Conservation (phyloP, 2,113 vertebrate genomes). For the Brachyistius frenatus region DNA sequence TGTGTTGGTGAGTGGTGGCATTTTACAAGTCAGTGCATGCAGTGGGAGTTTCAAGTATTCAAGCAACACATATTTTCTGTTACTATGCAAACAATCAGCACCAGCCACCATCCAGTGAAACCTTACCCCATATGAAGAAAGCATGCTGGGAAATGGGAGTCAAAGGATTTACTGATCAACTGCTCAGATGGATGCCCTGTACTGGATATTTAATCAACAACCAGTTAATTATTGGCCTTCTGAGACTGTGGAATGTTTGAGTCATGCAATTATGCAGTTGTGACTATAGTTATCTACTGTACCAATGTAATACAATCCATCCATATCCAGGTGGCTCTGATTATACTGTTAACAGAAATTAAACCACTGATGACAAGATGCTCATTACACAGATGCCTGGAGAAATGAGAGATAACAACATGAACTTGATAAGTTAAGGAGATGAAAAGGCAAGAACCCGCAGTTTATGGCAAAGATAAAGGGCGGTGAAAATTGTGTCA, state of each 20-base stretch:
- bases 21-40: conserved; percentile 18
- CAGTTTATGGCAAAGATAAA: conserved; percentile 49
- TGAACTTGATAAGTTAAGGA: conserved; percentile 37
- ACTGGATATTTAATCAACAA: conserved; percentile 25
- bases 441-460: conserved; percentile 33
- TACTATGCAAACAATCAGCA: too few species aligned
- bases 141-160: neutral
- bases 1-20: neutral
- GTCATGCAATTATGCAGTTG: conserved; percentile 13
- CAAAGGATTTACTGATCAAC: neutral
- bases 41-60: neutral
- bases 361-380: conserved; percentile 38
- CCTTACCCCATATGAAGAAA: neutral
- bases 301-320: conserved; percentile 20
- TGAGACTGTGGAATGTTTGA: conserved; percentile 6
- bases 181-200: neutral
- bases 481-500: conserved; percentile 34
- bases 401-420: conserved; percentile 31
- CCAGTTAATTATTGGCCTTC: neutral
- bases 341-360: conserved; percentile 34
- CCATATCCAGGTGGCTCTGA: conserved; percentile 37
- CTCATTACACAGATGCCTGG: conserved; percentile 40
- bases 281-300: conserved; percentile 27
- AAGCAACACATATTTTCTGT: neutral
- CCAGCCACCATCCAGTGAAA: neutral